Percentiles rank a stretch among this genome's conserved stretches.
Conservation (phyloP, 2,888 invertebrate species). For the Synanthedon myopaeformis region DNA sequence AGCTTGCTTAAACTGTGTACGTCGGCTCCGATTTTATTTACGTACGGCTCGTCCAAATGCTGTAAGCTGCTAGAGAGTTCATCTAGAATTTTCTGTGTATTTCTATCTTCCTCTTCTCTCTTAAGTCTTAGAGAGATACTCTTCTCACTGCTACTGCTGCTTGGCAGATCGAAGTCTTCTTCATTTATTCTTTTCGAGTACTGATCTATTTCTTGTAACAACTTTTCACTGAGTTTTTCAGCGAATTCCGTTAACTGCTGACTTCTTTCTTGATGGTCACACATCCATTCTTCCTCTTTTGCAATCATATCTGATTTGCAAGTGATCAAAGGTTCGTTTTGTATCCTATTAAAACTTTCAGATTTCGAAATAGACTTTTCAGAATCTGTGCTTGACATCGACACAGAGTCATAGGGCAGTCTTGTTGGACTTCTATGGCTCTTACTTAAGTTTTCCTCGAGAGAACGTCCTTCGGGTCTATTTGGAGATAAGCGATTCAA, state of each 20-base stretch:
- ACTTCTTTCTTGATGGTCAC: constrained; percentile 70
- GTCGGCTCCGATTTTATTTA: constrained; percentile 71
- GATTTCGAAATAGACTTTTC: constrained; percentile 66
- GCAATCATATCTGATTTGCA: constrained; percentile 63
- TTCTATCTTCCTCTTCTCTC: constrained; percentile 59
- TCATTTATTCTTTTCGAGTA: constrained; percentile 66
- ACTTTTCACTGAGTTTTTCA: constrained; percentile 83
- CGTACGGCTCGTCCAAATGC: constrained; percentile 72
- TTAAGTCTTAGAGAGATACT: constrained; percentile 63
- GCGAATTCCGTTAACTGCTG: constrained; percentile 83
- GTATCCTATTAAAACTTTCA: constrained; percentile 62
- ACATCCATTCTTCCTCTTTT: constrained; percentile 68
- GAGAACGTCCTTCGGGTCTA: constrained; percentile 57
- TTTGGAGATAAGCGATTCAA: constrained; percentile 61
- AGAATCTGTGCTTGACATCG: constrained; percentile 63
- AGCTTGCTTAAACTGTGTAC: constrained; percentile 69
- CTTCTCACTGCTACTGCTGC: constrained; percentile 63
- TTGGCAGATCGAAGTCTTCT: constrained; percentile 63
- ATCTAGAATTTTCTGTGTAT: constrained; percentile 60
- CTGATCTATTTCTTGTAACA: constrained; percentile 81
- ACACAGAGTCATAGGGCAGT: constrained; percentile 59
- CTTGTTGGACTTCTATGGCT: constrained; percentile 60
- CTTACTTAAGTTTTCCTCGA: constrained; percentile 59
- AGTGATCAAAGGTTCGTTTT: constrained; percentile 62
- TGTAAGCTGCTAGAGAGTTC: constrained; percentile 63